These are phyloP conservation scores for Andrena dorsata DNA, from an alignment of 2,888 invertebrate species.

Conservation along the genomic window DNA sequence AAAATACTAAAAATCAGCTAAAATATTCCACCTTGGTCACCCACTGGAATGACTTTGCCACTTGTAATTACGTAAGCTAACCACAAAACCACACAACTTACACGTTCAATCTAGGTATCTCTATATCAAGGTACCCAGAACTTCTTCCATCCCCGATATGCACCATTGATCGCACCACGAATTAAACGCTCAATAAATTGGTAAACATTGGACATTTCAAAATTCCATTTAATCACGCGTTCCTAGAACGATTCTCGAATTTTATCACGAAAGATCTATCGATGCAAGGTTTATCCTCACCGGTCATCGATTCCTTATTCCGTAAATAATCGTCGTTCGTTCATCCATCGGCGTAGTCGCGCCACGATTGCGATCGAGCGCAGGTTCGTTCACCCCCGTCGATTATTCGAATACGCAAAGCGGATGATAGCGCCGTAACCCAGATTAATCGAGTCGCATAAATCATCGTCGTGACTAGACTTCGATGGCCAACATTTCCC, in stretches of 20 bases:
- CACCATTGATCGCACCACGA: background rate
- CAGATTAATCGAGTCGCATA: slow-evolving; percentile 72
- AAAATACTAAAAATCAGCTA: too few relatives aligned
- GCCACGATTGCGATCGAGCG: slow-evolving; percentile 55
- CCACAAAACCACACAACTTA: too few relatives aligned
- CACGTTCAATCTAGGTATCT: background rate
- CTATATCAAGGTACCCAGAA: background rate
- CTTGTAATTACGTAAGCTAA: too few relatives aligned
- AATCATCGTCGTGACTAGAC: slow-evolving; percentile 53
- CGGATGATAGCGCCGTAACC: slow-evolving; percentile 72
- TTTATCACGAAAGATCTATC: background rate
- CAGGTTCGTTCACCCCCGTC: slow-evolving; percentile 73
- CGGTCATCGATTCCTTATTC: background rate
- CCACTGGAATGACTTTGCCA: too few relatives aligned
- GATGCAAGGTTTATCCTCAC: background rate
- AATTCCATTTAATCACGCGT: background rate
- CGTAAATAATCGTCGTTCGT: background rate
- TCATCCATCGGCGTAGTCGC: slow-evolving; percentile 8
- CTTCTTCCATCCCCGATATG: background rate
- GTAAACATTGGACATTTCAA: background rate
- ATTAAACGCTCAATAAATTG: background rate
- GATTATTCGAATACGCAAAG: slow-evolving; percentile 74
- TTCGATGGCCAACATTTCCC: slow-evolving; percentile 54
- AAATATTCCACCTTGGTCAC: too few relatives aligned
- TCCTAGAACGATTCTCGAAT: background rate